Evolutionary conservation across 2,797 vertebrate species (phyloP).

Genomic region (Anolis apletophallus): DNA sequence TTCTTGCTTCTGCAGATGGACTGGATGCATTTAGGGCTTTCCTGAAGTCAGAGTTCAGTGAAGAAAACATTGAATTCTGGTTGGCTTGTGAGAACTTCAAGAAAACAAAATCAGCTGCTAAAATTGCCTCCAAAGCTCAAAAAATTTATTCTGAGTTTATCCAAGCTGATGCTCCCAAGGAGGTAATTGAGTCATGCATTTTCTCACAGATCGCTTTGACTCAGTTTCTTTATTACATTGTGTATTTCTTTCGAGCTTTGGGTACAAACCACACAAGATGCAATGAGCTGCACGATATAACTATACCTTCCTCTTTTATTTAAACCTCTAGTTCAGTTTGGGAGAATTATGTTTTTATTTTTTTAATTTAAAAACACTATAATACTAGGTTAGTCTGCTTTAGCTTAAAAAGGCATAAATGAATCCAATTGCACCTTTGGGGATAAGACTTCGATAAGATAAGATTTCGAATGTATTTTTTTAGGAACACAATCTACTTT

Average conservation of each 20-base stretch:
- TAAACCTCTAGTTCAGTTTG: neutral
- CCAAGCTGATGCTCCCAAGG: constrained; percentile 89
- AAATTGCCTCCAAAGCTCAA: constrained; percentile 88
- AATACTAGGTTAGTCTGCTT: too few species aligned
- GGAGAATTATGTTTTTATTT: neutral
- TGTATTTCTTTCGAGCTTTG: neutral
- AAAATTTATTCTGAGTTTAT: constrained; percentile 96
- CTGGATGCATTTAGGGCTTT: constrained; percentile 90
- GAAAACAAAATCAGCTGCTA: constrained; percentile 85
- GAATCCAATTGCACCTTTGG: too few species aligned
- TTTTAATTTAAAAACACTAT: too few species aligned
- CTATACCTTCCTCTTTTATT: too few species aligned
- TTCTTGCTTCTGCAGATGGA: constrained; percentile 80
- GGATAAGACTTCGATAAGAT: too few species aligned
- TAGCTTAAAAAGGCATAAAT: too few species aligned
- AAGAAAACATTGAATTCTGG: constrained; percentile 97
- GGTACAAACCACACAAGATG: too few species aligned
- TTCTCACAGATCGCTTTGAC: neutral
- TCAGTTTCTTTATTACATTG: neutral
- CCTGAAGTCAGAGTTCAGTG: constrained; percentile 93
- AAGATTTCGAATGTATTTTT: too few species aligned
- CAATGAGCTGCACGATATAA: too few species aligned
- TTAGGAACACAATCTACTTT: too few species aligned
- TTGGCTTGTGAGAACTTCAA: constrained; percentile 93
- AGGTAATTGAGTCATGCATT: constrained; percentile 78